These are phyloP conservation scores for Plemyria rubiginata DNA, from an alignment of 2,888 invertebrate species.

Conservation along the genomic window DNA sequence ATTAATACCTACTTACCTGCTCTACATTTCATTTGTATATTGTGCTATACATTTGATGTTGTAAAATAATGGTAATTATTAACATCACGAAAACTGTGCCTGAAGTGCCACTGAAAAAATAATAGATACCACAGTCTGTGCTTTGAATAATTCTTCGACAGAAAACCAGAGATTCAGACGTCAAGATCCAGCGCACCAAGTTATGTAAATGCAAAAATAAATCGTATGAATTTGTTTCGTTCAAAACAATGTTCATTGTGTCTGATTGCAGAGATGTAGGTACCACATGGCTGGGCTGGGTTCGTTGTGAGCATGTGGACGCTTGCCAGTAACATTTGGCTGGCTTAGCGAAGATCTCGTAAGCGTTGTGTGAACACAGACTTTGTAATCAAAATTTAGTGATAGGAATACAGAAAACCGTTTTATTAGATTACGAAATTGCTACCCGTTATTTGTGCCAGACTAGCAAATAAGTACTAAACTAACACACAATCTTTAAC, in stretches of 20 bases:
- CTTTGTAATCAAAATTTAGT: slow-evolving; percentile 40
- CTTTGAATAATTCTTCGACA: neutral
- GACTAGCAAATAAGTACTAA: neutral
- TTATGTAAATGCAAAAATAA: neutral
- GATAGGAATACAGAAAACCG: slow-evolving; percentile 30
- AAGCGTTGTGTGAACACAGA: slow-evolving; percentile 42
- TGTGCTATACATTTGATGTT: too few relatives aligned
- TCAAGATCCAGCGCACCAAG: neutral
- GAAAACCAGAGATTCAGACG: neutral
- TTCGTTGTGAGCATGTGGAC: slow-evolving; percentile 36
- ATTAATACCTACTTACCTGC: too few relatives aligned
- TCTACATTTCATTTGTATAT: too few relatives aligned
- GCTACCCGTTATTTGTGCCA: slow-evolving; percentile 7
- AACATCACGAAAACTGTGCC: neutral
- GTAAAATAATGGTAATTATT: too few relatives aligned
- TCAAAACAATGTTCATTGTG: slow-evolving; percentile 30
- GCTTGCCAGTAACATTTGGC: slow-evolving; percentile 45
- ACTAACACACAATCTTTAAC: too few relatives aligned
- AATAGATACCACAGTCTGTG: neutral
- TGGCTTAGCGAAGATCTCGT: slow-evolving; percentile 40
- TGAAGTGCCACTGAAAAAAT: neutral
- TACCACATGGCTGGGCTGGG: slow-evolving; percentile 30
- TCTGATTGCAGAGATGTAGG: slow-evolving; percentile 21
- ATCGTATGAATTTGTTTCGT: slow-evolving; percentile 16
- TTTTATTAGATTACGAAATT: slow-evolving; percentile 32